Evolutionary conservation across 2,113 vertebrate species (phyloP).

Genomic region (Myotis yumanensis): DNA sequence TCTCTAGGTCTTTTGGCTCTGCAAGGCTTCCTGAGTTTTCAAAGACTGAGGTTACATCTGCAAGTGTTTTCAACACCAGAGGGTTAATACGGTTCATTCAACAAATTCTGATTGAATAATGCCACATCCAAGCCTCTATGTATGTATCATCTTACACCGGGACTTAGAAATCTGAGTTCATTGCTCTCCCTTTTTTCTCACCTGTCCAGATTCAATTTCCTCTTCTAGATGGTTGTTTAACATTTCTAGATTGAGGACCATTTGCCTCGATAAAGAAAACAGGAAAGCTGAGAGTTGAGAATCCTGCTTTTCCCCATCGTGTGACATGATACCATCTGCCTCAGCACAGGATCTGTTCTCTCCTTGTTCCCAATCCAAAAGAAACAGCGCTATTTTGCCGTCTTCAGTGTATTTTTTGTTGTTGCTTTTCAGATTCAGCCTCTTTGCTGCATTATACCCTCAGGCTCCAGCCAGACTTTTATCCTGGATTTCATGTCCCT

Average conservation of each 20-base stretch:
- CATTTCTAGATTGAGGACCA: constrained; percentile 43
- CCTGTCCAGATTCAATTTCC: neutral
- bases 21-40: neutral
- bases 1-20: neutral
- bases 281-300: constrained; percentile 57
- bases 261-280: constrained; percentile 57
- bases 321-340: constrained; percentile 61
- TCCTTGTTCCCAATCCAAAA: constrained; percentile 59
- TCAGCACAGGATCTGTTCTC: neutral
- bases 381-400: constrained; percentile 59
- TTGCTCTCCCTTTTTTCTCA: neutral
- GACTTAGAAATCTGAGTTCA: neutral
- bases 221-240: constrained; percentile 47
- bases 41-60: neutral
- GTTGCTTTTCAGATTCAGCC: constrained; percentile 41
- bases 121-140: neutral
- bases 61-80: neutral
- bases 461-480: neutral
- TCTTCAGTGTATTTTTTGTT: constrained; percentile 38
- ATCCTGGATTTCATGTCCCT: neutral
- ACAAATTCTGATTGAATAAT: neutral
- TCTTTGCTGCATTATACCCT: neutral
- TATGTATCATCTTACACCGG: neutral
- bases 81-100: neutral
- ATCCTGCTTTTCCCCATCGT: neutral